Evolutionary conservation across 2,113 vertebrate genomes (phyloP).

Genomic region (Channa maculata): DNA sequence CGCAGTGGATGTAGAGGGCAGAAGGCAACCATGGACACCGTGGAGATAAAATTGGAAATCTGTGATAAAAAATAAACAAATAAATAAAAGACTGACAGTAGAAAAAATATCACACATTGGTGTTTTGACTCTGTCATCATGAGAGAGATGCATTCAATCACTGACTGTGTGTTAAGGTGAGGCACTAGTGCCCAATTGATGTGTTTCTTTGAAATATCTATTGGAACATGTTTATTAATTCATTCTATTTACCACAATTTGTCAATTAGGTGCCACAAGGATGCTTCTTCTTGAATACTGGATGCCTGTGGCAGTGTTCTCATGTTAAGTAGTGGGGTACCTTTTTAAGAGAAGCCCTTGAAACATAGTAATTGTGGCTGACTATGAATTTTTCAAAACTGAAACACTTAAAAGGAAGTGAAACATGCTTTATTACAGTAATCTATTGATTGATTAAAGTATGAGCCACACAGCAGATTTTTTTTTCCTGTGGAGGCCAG

Average conservation of each 20-base stretch:
- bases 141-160: background rate
- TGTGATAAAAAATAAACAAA: background rate
- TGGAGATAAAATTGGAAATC: background rate
- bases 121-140: too few relatives aligned
- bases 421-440: conserved; percentile 25
- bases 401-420: conserved; percentile 17
- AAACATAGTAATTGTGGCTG: background rate
- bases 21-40: background rate
- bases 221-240: too few relatives aligned
- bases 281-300: background rate
- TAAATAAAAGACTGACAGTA: too few relatives aligned
- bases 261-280: too few relatives aligned
- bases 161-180: background rate
- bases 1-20: background rate
- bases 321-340: background rate
- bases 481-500: conserved; percentile 6
- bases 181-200: too few relatives aligned
- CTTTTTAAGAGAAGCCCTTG: too few relatives aligned
- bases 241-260: too few relatives aligned
- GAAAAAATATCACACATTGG: too few relatives aligned
- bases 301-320: background rate
- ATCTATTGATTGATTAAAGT: conserved; percentile 45
- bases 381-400: conserved; percentile 22
- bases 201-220: too few relatives aligned
- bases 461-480: conserved; percentile 12